Base-by-base conservation (phyloP, 2,888 invertebrate genomes). In the Cyaniris semiargus region DNA sequence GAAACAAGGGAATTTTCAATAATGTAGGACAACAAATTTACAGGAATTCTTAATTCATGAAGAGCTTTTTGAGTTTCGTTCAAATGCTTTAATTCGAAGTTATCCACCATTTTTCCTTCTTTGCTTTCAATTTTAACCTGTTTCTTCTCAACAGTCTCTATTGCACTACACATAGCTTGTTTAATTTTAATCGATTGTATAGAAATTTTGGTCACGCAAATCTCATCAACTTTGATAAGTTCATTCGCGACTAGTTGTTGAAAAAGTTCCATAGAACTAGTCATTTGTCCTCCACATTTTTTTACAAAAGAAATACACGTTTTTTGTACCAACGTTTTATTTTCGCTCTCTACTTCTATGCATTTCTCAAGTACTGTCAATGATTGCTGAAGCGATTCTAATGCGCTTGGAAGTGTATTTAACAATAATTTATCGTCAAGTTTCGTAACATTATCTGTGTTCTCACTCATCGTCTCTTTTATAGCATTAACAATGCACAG, bases 281-380 rank as follows among this genome's bases (percentile, higher is more conserved):
- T 93, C 80, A 96, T 88, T 80, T 95, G 93, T 72, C 90, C 88
- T 3, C 95, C 95, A 78, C 95, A 95, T 34, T 92, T 95, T 82
- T 96, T 95, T 78, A 96, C 90, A 79, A 96, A 95, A 81, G 95
- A 95, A 18, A 95, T 94, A 85, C 96, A 96, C 0, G 96, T 96
- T 84, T 95, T 94, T 84, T 96, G 96, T 1, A 96, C 96, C 10
- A 96, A 88, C 0, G 96, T 96, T 77, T 95, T 95, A 15, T 95
- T 96, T 58, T 95, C 95, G 81, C 95, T 95, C 86, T 96, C 96
- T 81, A 96, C 94, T 82, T 95, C 96, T 58, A 96, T 94, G 83
- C 96, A 96, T 85, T 96, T 96, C 86, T 96, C 95, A 58, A 96
- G 95, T 1, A 96, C 95, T 23, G 95, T 95, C 6, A 97, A 85